phyloP scores from a whole-genome alignment of 2,113 vertebrate genomes.

The Bagarius yarrelli region DNA sequence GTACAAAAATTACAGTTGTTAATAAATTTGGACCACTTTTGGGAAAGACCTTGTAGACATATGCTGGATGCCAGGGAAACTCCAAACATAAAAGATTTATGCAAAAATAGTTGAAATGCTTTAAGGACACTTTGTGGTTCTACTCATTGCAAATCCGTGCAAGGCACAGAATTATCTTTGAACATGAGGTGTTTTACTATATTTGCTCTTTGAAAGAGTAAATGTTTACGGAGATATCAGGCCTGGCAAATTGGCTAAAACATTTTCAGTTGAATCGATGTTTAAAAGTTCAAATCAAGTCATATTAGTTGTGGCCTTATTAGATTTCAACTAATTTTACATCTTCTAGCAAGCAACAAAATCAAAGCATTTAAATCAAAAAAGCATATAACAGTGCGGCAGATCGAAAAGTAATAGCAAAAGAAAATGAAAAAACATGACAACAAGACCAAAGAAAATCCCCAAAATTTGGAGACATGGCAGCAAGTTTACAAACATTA shows the following conservation, averaged over 20 bases:
- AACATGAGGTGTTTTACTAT: background rate
- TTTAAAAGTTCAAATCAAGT: conserved; percentile 1
- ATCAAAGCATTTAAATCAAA: background rate
- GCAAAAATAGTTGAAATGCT: background rate
- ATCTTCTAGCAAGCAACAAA: background rate
- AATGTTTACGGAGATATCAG: conserved; percentile 7
- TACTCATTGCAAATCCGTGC: background rate
- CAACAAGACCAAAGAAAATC: background rate
- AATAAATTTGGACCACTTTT: background rate
- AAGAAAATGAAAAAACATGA: background rate
- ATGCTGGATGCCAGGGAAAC: background rate
- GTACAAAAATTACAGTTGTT: background rate
- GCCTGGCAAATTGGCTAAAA: background rate
- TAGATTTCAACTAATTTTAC: background rate
- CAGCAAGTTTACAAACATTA: background rate
- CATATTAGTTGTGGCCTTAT: background rate
- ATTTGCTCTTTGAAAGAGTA: background rate
- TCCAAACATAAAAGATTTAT: background rate
- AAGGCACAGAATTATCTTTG: background rate
- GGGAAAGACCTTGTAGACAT: background rate
- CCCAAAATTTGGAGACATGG: background rate
- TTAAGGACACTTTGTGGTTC: background rate
- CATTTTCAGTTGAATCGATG: background rate
- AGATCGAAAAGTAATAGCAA: background rate
- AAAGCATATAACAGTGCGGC: background rate